Evolutionary conservation across 2,113 vertebrate species (phyloP).

Genomic region (Oenanthe oenanthe): DNA sequence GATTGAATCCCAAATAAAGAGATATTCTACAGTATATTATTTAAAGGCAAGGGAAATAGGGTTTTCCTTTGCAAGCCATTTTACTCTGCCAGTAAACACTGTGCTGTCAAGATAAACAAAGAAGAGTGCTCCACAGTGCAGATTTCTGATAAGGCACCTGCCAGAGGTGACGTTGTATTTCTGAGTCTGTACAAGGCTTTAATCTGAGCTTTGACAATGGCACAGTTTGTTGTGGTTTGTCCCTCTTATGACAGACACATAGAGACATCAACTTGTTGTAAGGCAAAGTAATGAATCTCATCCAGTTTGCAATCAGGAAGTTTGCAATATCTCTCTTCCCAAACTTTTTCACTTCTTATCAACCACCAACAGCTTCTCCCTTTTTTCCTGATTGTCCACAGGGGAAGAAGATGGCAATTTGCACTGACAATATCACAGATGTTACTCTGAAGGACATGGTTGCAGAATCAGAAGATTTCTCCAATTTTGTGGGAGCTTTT

Average conservation of each 20-base stretch:
- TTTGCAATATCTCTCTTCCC: not conserved
- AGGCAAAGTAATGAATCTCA: not conserved
- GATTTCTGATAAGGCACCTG: slow-evolving; percentile 13
- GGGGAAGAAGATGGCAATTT: slow-evolving; percentile 86
- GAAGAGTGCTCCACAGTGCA: not conserved
- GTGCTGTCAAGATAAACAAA: slow-evolving; percentile 8
- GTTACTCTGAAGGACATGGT: slow-evolving; percentile 84
- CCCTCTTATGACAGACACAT: not conserved
- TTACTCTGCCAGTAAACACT: not conserved
- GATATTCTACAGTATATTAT: not conserved
- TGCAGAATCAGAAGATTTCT: slow-evolving; percentile 82
- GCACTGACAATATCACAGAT: slow-evolving; percentile 94
- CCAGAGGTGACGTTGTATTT: not conserved
- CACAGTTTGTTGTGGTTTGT: not conserved
- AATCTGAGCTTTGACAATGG: not conserved
- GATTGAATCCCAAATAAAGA: slow-evolving; percentile 6
- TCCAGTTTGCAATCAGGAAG: not conserved
- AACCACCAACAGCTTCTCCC: not conserved
- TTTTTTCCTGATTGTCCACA: slow-evolving; percentile 54
- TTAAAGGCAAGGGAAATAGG: not conserved
- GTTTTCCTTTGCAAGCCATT: not conserved
- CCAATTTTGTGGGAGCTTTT: slow-evolving; percentile 85
- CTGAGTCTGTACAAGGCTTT: not conserved
- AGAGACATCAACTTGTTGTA: not conserved
- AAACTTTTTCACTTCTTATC: not conserved